A percentile compares a stretch with the other conserved stretches of the same genome.
Evolutionary conservation across 2,113 vertebrate species (phyloP).

Genomic region (Ameiurus melas): DNA sequence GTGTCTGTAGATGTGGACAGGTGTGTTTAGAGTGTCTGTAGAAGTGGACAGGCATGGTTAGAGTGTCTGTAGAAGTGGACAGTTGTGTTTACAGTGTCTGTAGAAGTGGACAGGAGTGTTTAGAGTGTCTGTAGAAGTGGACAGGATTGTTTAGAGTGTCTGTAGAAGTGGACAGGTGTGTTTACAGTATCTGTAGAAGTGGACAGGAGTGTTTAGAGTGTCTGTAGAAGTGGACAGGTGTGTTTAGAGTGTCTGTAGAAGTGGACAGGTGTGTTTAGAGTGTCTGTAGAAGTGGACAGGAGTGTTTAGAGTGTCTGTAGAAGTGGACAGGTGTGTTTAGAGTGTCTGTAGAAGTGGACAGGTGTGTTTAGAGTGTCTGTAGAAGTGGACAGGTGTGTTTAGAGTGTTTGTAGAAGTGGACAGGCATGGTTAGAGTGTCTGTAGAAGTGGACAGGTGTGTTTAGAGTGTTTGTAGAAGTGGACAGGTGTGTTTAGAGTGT

Average conservation of each 20-base stretch:
- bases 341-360: neutral
- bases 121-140: neutral
- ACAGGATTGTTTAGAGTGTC: neutral
- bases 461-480: neutral
- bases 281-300: no score
- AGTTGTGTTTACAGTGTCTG: neutral
- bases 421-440: neutral
- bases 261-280: neutral
- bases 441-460: neutral
- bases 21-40: neutral
- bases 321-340: neutral
- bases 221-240: fast-evolving
- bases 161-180: neutral
- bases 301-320: neutral
- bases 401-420: neutral
- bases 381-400: neutral
- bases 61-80: neutral
- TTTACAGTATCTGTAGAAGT: neutral
- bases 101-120: neutral
- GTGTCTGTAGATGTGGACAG: no score
- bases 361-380: neutral
- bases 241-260: neutral
- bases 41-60: neutral
- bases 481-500: neutral
- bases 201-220: neutral